Percentiles rank a stretch among this genome's conserved stretches.
These are phyloP conservation scores for Labroides dimidiatus DNA, from an alignment of 2,797 vertebrate species.

Conservation along the genomic window DNA sequence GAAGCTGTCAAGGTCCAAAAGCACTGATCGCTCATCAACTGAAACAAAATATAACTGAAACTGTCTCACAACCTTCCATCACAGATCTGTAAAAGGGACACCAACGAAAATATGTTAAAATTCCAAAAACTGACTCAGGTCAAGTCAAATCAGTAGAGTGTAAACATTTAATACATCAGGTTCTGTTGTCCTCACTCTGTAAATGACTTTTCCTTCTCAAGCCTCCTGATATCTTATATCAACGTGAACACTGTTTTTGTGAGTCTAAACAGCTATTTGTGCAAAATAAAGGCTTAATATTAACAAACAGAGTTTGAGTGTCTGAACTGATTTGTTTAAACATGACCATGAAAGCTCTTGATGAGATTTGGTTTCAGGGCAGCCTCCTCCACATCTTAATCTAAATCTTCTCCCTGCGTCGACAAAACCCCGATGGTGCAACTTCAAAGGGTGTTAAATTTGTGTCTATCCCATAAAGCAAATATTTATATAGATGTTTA, in stretches of 20 bases:
- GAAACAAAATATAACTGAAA: conserved; percentile 14
- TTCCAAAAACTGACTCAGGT: too few relatives aligned
- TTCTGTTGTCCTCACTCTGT: too few relatives aligned
- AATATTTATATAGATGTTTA: not conserved
- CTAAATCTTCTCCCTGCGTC: not conserved
- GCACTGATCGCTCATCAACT: conserved; percentile 11
- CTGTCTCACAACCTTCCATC: not conserved
- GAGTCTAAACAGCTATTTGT: not conserved
- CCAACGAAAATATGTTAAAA: too few relatives aligned
- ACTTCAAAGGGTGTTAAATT: not conserved
- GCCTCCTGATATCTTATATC: too few relatives aligned
- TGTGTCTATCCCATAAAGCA: not conserved
- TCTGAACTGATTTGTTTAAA: not conserved
- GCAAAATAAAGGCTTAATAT: not conserved
- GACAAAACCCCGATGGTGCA: not conserved
- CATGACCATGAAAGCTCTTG: not conserved
- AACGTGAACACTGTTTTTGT: too few relatives aligned
- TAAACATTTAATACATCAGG: too few relatives aligned
- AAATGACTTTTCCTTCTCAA: too few relatives aligned
- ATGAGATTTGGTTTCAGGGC: not conserved
- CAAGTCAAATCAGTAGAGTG: too few relatives aligned
- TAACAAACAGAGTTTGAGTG: not conserved
- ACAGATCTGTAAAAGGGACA: not conserved
- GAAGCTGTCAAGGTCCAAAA: conserved; percentile 23
- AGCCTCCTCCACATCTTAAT: not conserved